Base-by-base conservation (phyloP, 2,888 invertebrate species). In the Stramonita haemastoma region DNA sequence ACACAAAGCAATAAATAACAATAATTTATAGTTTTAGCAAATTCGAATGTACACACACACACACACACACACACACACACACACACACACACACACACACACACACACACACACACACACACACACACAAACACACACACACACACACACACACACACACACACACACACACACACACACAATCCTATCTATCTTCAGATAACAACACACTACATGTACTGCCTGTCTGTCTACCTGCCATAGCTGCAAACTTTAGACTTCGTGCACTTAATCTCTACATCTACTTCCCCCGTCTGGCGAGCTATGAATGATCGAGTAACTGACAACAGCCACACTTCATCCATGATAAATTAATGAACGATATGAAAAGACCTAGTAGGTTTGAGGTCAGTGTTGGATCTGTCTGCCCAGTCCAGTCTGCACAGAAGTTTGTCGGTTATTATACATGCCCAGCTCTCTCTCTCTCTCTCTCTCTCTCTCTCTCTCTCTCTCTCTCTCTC, bases 81-180 rank as follows among this genome's bases (percentile, higher is more conserved):
- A 32, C 32, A 29, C 32, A 11, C 77, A 2, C 77, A 32, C 77
- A 32, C 32, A 32, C 77, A 29, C 77, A 77, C 32, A 32, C 79
- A 79, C 29, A 79, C 79, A 5, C 79, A 26, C 79, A 29, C 79
- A 29, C 34, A 29, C 32, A 13, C 32, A 0, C 79, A 29, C 79
- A 77, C 77, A 32, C 77, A 77, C 77, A 32, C 77, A 77, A 29
- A 32, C 77, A 77, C 77, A 32, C 77, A 77, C 77, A 32, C 77
- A 77, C 77, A 32, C 77, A 77, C 77, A 32, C 77, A 77, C 77
- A 32, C 77, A 77, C 32, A 32, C 32, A 32, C 77, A 32, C 77
- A 77, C 77, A 32, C 77, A 77, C 77, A 32, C 77, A 77, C 77
- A 77, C 32, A 77, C 0, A 13, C 11, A 29, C 60, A 60, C 60